These are phyloP conservation scores for Pagetopsis macropterus DNA, from an alignment of 2,797 vertebrate genomes.

Conservation along the genomic window DNA sequence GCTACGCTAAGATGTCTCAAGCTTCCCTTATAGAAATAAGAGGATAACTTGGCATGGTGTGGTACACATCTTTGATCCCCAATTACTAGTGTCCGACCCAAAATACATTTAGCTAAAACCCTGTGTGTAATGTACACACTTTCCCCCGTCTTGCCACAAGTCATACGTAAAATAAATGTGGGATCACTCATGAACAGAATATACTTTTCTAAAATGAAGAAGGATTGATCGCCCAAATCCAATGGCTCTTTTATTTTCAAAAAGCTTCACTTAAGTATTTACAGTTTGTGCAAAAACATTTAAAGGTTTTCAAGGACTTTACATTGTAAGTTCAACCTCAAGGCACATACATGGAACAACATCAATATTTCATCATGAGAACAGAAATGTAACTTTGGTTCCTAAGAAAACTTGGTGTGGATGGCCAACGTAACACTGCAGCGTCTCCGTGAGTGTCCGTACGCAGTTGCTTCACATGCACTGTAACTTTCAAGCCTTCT, in stretches of 20 bases:
- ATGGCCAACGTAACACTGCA: conserved; percentile 68
- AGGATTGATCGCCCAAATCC: conserved; percentile 74
- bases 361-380: conserved; percentile 84
- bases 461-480: conserved; percentile 72
- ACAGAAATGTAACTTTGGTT: conserved; percentile 87
- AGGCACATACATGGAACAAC: conserved; percentile 90
- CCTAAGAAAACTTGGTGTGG: conserved; percentile 77
- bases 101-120: conserved; percentile 43
- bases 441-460: conserved; percentile 52
- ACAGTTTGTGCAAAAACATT: conserved; percentile 91
- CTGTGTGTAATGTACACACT: conserved; percentile 28
- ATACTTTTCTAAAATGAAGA: conserved; percentile 37
- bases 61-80: conserved; percentile 62
- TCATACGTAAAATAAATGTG: conserved; percentile 1
- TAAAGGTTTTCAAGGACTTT: conserved; percentile 89
- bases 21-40: conserved; percentile 62
- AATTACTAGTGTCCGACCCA: conserved; percentile 61
- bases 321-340: conserved; percentile 90
- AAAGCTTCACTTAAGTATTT: conserved; percentile 87
- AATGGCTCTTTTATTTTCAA: conserved; percentile 88
- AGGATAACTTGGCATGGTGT: conserved; percentile 61
- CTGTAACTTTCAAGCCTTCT: conserved; percentile 54
- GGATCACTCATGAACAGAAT: conserved; percentile 18
- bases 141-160: conserved; percentile 2
- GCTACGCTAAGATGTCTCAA: conserved; percentile 59